Percentiles rank a stretch among this genome's conserved stretches.
phyloP scores from a whole-genome alignment of 1,140 invertebrate species.

The Pseudachorutes palmiensis region DNA sequence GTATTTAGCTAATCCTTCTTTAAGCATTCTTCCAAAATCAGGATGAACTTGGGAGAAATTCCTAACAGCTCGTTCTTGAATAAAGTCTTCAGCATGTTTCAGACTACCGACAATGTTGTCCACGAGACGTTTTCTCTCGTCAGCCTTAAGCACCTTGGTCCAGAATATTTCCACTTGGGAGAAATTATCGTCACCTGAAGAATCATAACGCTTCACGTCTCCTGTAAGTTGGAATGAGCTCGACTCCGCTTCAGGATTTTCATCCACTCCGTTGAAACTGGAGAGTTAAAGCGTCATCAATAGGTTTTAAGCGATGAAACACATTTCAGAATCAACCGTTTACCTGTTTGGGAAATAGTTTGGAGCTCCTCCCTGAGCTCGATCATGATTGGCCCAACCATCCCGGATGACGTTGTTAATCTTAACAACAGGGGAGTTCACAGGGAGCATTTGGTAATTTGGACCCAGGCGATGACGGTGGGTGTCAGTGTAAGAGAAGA shows the following conservation, averaged over 20 bases:
- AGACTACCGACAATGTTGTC: constrained; percentile 73
- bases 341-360: constrained; percentile 97
- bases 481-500: constrained; percentile 91
- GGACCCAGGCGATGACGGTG: constrained; percentile 86
- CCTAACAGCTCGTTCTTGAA: constrained; percentile 73
- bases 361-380: constrained; percentile 62
- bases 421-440: constrained; percentile 73
- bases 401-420: constrained; percentile 88
- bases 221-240: constrained; percentile 34
- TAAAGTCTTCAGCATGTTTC: constrained; percentile 68
- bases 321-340: no score
- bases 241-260: constrained; percentile 46
- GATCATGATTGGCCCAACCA: constrained; percentile 45
- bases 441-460: constrained; percentile 85
- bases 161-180: constrained; percentile 74
- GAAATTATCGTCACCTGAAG: constrained; percentile 82
- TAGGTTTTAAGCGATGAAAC: no score
- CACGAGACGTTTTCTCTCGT: constrained; percentile 61
- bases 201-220: constrained; percentile 57
- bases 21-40: constrained; percentile 37
- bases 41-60: constrained; percentile 53
- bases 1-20: constrained; percentile 27
- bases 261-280: constrained; percentile 71
- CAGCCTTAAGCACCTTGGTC: constrained; percentile 64
- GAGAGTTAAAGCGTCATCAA: no score